phyloP scores from a whole-genome alignment of 2,797 vertebrate species.

The Todus mexicanus region DNA sequence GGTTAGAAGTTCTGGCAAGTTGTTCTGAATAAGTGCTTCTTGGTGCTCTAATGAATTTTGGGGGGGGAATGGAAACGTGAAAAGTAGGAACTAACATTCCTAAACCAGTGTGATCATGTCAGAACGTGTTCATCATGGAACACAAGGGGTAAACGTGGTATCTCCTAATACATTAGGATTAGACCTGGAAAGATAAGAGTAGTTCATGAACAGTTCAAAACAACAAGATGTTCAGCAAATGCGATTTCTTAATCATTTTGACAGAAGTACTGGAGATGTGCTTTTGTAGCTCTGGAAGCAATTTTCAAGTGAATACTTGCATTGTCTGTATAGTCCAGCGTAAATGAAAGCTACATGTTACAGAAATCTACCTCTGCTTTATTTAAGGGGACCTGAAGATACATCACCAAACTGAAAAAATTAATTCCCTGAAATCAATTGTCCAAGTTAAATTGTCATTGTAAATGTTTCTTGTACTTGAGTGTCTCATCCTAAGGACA shows the following conservation, averaged over 20 bases:
- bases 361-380: background rate
- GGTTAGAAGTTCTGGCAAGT: background rate
- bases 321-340: background rate
- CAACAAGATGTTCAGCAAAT: background rate
- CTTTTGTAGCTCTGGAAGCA: conserved; percentile 25
- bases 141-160: background rate
- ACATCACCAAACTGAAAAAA: background rate
- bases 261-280: conserved; percentile 6
- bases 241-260: conserved; percentile 23
- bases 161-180: background rate
- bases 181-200: background rate
- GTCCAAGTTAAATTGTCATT: background rate
- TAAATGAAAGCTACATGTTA: background rate
- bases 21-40: background rate
- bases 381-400: background rate
- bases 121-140: background rate
- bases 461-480: background rate
- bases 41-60: background rate
- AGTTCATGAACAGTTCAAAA: conserved; percentile 25
- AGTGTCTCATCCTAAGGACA: background rate
- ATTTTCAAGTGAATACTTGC: conserved; percentile 2
- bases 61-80: background rate
- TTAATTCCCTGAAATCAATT: background rate
- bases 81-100: background rate
- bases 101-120: background rate